phyloP scores from a whole-genome alignment of 2,888 invertebrate species.

The Drosophila setosimentum region DNA sequence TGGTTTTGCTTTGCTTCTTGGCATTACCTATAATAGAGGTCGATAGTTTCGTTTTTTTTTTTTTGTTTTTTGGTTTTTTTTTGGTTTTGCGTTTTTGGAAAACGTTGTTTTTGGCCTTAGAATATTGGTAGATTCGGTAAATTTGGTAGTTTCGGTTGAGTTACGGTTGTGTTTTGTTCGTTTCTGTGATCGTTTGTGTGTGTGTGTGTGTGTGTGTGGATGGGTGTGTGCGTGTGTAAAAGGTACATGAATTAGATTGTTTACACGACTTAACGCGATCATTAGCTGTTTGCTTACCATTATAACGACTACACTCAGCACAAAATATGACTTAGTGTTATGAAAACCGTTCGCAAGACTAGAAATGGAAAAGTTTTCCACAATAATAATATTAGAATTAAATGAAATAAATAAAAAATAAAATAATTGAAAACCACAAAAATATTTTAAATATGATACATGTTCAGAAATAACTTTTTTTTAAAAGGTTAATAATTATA shows the following conservation, averaged over 20 bases:
- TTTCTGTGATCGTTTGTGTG: constrained; percentile 10
- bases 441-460: neutral
- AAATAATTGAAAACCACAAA: neutral
- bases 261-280: constrained; percentile 43
- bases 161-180: constrained; percentile 35
- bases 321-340: neutral
- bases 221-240: constrained; percentile 41
- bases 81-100: constrained; percentile 69
- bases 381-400: neutral
- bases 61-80: constrained; percentile 5
- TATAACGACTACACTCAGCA: neutral
- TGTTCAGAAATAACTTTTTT: neutral
- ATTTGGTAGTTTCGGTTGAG: constrained; percentile 72
- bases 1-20: constrained; percentile 38
- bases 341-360: too few species aligned
- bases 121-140: constrained; percentile 53
- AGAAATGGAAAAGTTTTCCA: neutral
- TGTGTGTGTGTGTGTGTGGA: constrained; percentile 16
- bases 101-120: constrained; percentile 73
- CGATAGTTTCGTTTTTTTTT: constrained; percentile 53
- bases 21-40: constrained; percentile 68
- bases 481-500: neutral
- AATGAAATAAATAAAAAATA: neutral
- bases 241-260: constrained; percentile 75
- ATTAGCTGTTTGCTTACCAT: constrained; percentile 5